Base-by-base conservation (phyloP, 2,888 invertebrate genomes). In the Microctonus brassicae region DNA sequence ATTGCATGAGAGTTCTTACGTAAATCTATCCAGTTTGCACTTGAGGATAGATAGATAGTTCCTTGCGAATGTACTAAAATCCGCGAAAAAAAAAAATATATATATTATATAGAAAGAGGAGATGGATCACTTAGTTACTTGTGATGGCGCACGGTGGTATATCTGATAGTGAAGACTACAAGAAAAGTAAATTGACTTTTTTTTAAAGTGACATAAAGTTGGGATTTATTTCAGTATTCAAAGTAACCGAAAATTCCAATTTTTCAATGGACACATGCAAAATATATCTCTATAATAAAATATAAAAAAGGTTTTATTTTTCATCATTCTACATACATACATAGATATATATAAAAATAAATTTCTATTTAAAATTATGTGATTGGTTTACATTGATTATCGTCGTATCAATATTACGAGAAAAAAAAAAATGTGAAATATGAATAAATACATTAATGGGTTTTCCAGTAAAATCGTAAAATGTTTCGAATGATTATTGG, bases 61-160 rank as follows among this genome's bases (percentile, higher is more conserved):
- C 13, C 26, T 55, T 20, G 34, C 20, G 62, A 53, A 62, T 53
- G 22, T 24, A 62, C 62, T 55, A 62, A 26, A 69, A 47, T 53
- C 63, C 39, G n/a, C 17, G 22, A 36, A 24, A 52, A 20, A 55
- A 63, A 69, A 69, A 62, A 62, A 69, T n/a, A n/a, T n/a, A n/a
- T n/a, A 69, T 63, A 55, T 63, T 53, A 69, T 53, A 62, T 62
- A 55, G 69, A 26, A 17, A 29, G 69, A 69, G 29, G 62, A 69
- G 62, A 69, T 29, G 62, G 62, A 69, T 69, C 62, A 58, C 33
- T 58, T 13, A 10, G 33, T 22, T 55, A 22, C 26, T 47, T 6
- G 47, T 47, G 47, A 47, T 47, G 17, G 39, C 1, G 47, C n/a
- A 17, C 4, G 1, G 20, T 47, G 17, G 17, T 47, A 1, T 47